These are phyloP conservation scores for Crambe crambe DNA, from an alignment of 37 sponge, comb jelly and placozoan genomes.

Conservation along the genomic window DNA sequence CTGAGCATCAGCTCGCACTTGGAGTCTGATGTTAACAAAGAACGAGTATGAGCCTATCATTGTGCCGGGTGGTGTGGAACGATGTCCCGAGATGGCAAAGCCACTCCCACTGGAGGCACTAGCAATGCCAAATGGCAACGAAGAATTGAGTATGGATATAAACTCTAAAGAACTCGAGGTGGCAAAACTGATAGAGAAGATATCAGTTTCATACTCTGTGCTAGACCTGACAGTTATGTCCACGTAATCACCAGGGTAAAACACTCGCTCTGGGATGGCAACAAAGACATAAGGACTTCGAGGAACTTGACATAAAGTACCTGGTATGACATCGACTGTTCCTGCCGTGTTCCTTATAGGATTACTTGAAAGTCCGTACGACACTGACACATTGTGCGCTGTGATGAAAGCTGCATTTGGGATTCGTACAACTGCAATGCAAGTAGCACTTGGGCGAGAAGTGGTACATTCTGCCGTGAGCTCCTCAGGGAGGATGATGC, in stretches of 20 bases:
- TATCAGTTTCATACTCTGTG: constrained; percentile 2
- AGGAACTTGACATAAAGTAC: neutral
- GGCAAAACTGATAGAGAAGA: constrained; percentile 24
- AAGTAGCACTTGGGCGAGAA: constrained; percentile 17
- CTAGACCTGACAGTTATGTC: constrained; percentile 9
- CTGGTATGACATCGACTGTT: neutral
- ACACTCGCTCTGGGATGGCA: constrained; percentile 8
- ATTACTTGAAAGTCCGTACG: constrained; percentile 17
- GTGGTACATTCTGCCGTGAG: constrained; percentile 43
- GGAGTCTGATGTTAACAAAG: neutral
- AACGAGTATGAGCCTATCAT: neutral
- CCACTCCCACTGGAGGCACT: neutral
- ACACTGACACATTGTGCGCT: constrained; percentile 8
- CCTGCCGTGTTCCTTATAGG: neutral
- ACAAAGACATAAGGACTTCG: constrained; percentile 16
- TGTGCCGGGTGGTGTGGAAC: neutral
- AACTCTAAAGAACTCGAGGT: constrained; percentile 29
- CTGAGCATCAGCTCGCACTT: neutral
- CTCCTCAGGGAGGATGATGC: neutral
- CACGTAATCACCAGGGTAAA: constrained; percentile 38
- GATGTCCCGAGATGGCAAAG: constrained; percentile 27
- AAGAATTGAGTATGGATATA: neutral
- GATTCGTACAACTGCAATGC: constrained; percentile 27
- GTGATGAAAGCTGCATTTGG: constrained; percentile 33
- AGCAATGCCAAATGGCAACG: neutral